phyloP scores from a whole-genome alignment of 2,797 vertebrate genomes.

The Phrynocephalus guinanensis region DNA sequence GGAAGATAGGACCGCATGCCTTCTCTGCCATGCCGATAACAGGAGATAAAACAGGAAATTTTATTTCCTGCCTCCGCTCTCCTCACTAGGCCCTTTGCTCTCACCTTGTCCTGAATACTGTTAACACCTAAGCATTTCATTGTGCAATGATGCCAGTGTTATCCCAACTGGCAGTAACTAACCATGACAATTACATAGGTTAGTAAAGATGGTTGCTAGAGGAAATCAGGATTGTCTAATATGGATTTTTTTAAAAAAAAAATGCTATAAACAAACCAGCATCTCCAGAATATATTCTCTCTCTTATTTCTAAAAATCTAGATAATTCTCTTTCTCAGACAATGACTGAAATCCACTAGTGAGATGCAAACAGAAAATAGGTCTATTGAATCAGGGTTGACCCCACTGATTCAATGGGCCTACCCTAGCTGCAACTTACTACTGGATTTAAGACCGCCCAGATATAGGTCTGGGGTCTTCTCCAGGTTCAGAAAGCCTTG shows the following conservation, averaged over 20 bases:
- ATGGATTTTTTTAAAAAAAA: background rate
- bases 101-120: constrained; percentile 52
- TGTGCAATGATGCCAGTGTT: constrained; percentile 28
- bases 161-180: constrained; percentile 43
- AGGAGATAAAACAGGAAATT: constrained; percentile 53
- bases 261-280: background rate
- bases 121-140: constrained; percentile 49
- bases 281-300: background rate
- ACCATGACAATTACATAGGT: constrained; percentile 32
- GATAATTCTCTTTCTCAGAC: background rate
- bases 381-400: no score
- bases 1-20: constrained; percentile 49
- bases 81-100: constrained; percentile 39
- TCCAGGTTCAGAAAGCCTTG: background rate
- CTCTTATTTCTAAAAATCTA: background rate
- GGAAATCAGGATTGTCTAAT: background rate
- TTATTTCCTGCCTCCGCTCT: constrained; percentile 44
- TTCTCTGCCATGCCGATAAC: constrained; percentile 38
- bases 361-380: no score
- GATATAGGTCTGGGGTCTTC: background rate
- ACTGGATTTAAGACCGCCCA: background rate
- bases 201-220: constrained; percentile 38
- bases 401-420: background rate
- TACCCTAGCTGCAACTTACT: no score
- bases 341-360: background rate